phyloP scores from a whole-genome alignment of 1,140 invertebrate species.

The Linepithema humile region DNA sequence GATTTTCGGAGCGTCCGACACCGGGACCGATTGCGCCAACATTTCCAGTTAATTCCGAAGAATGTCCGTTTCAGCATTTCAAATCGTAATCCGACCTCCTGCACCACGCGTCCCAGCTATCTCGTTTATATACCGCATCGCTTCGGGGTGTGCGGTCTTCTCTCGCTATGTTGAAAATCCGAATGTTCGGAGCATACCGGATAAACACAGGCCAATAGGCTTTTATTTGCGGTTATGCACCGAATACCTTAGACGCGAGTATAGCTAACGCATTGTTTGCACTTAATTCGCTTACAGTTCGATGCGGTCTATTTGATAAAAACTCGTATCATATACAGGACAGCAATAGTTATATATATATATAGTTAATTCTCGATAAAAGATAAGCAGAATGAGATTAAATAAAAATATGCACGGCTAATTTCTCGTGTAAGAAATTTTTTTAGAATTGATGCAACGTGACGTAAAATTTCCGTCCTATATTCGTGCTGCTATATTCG shows the following conservation, averaged over 20 bases:
- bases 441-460: not conserved
- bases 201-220: constrained; percentile 60
- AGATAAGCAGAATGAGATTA: not conserved
- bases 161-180: constrained; percentile 62
- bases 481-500: too few species aligned
- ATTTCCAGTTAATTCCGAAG: constrained; percentile 25
- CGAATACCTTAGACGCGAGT: constrained; percentile 23
- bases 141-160: constrained; percentile 68
- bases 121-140: constrained; percentile 72
- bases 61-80: constrained; percentile 32
- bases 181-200: constrained; percentile 47
- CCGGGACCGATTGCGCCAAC: not conserved
- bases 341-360: not conserved
- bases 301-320: not conserved
- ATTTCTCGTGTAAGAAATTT: not conserved
- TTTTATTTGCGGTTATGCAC: constrained; percentile 57
- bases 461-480: not conserved
- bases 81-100: constrained; percentile 7
- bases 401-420: not conserved
- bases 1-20: not conserved
- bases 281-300: not conserved
- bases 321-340: too few species aligned
- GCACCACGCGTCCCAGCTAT: constrained; percentile 24
- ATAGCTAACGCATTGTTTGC: not conserved
- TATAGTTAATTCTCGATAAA: not conserved